These are phyloP conservation scores for Callosobruchus maculatus DNA, from an alignment of 2,888 invertebrate genomes.

Conservation along the genomic window DNA sequence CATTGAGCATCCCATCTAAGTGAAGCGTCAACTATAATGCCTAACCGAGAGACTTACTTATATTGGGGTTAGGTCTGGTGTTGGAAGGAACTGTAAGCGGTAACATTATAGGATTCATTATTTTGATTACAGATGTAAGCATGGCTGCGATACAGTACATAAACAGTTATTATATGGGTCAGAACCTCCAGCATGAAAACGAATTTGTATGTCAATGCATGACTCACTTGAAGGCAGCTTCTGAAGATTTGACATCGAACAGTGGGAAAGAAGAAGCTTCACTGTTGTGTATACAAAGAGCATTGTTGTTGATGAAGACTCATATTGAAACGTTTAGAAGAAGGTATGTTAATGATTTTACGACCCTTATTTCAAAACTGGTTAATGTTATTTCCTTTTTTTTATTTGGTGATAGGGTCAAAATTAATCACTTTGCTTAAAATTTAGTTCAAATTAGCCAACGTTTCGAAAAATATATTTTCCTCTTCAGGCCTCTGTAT, in stretches of 20 bases:
- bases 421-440: no score
- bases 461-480: no score
- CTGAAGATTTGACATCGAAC: constrained; percentile 61
- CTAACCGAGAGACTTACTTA: no score
- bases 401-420: no score
- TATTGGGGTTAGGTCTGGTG: no score
- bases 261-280: constrained; percentile 66
- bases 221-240: constrained; percentile 83
- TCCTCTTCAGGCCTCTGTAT: no score
- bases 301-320: constrained; percentile 80
- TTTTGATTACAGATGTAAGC: constrained; percentile 66
- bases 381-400: no score
- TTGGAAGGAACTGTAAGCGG: no score
- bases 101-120: background rate
- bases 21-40: no score
- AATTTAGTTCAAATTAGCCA: no score
- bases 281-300: constrained; percentile 85
- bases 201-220: constrained; percentile 93
- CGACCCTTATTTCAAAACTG: background rate
- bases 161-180: constrained; percentile 91
- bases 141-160: constrained; percentile 93
- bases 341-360: constrained; percentile 50
- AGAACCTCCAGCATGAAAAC: constrained; percentile 84
- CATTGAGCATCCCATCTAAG: no score
- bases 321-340: constrained; percentile 90